Evolutionary conservation across 2,797 vertebrate genomes (phyloP).

Genomic region (Chelidonichthys spinosus): DNA sequence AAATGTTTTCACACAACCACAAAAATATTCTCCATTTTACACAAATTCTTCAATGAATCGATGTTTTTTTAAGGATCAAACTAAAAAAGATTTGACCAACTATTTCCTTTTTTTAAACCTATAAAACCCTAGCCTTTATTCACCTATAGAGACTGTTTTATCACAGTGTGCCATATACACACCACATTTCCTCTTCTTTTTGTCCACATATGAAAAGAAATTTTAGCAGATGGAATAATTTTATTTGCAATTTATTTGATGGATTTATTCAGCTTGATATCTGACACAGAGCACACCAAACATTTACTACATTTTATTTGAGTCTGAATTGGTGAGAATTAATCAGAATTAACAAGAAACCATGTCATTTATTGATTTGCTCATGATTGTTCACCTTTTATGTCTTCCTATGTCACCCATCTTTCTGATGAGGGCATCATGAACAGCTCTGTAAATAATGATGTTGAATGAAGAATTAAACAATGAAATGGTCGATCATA

Average conservation of each 20-base stretch:
- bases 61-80: background rate
- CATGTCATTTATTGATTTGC: background rate
- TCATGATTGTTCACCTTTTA: background rate
- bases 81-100: background rate
- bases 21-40: background rate
- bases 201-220: background rate
- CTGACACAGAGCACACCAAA: background rate
- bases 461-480: slow-evolving; percentile 17
- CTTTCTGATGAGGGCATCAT: background rate
- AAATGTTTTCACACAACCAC: background rate
- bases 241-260: too few species aligned
- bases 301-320: background rate
- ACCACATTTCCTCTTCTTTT: background rate
- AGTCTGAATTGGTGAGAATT: background rate
- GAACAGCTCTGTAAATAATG: background rate
- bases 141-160: background rate
- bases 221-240: too few species aligned
- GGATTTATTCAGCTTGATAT: background rate
- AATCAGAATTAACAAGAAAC: background rate
- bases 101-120: background rate
- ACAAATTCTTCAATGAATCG: background rate
- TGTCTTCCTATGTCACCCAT: background rate
- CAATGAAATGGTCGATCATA: background rate
- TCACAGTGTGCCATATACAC: background rate
- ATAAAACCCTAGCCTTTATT: background rate